Evolutionary conservation across 2,888 invertebrate species (phyloP).

Genomic region (Napeogenes sylphis): DNA sequence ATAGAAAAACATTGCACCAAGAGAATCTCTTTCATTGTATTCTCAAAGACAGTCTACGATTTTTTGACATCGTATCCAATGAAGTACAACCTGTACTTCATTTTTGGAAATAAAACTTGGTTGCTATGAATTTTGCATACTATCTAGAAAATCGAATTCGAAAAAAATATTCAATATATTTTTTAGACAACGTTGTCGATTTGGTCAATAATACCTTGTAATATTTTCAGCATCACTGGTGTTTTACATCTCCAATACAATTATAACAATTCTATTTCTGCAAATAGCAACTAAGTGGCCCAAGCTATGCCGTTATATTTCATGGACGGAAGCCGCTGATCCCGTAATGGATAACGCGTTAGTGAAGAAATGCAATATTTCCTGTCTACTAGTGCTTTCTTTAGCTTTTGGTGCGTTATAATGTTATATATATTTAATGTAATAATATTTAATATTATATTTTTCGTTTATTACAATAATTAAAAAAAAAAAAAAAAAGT

Average conservation of each 20-base stretch:
- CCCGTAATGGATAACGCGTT: slow-evolving; percentile 44
- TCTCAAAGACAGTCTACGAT: too few species aligned
- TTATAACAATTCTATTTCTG: slow-evolving; percentile 45
- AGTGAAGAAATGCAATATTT: slow-evolving; percentile 42
- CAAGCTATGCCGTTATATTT: slow-evolving; percentile 43
- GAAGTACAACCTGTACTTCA: too few species aligned
- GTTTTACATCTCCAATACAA: slow-evolving; percentile 43
- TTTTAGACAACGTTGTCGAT: background rate
- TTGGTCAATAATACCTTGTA: background rate
- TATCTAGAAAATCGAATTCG: too few species aligned
- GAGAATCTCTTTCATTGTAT: background rate
- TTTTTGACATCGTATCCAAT: too few species aligned
- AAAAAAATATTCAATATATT: too few species aligned
- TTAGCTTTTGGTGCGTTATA: slow-evolving; percentile 45
- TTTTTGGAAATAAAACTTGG: too few species aligned
- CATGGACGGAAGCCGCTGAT: slow-evolving; percentile 44
- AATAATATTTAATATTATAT: background rate
- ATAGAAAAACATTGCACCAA: too few species aligned
- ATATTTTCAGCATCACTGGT: slow-evolving; percentile 45
- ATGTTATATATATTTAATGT: slow-evolving; percentile 35
- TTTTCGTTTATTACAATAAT: background rate
- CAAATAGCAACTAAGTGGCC: slow-evolving; percentile 56
- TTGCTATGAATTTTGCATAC: too few species aligned
- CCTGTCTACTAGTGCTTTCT: slow-evolving; percentile 40
- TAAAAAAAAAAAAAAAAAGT: too few species aligned